Conservation (phyloP, 2,113 vertebrate genomes). For the Brachionichthys hirsutus region DNA sequence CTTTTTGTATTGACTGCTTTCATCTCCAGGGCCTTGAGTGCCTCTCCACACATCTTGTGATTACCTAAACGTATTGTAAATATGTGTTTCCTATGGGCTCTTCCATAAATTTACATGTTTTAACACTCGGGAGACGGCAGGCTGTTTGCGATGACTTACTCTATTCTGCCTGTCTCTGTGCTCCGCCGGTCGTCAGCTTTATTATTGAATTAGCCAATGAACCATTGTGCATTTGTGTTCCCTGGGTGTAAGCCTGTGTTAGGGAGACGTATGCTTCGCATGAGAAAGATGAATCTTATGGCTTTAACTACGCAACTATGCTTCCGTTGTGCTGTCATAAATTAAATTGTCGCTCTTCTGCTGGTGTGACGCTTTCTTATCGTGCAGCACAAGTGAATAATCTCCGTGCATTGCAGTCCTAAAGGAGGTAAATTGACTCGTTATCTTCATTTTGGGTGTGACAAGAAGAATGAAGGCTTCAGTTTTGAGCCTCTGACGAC, state of each 20-base stretch:
- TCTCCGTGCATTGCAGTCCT: no score
- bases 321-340: constrained; percentile 29
- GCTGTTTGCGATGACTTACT: constrained; percentile 75
- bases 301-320: constrained; percentile 50
- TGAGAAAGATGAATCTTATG: constrained; percentile 70
- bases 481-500: not conserved
- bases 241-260: constrained; percentile 60
- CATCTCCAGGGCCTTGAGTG: constrained; percentile 80
- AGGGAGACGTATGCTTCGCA: constrained; percentile 54
- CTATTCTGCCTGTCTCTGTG: constrained; percentile 58
- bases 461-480: not conserved
- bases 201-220: constrained; percentile 80
- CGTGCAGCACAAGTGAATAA: constrained; percentile 10
- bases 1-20: constrained; percentile 83
- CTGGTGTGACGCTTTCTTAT: constrained; percentile 16
- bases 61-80: constrained; percentile 88
- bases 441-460: no score
- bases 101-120: constrained; percentile 83
- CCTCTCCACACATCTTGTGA: constrained; percentile 85
- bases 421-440: no score
- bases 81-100: constrained; percentile 82
- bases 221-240: constrained; percentile 57
- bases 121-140: constrained; percentile 80
- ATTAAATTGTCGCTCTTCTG: constrained; percentile 33
- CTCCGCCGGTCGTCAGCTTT: constrained; percentile 59